Evolutionary conservation across 2,113 vertebrate species (phyloP).

Genomic region (Poicephalus gulielmi): DNA sequence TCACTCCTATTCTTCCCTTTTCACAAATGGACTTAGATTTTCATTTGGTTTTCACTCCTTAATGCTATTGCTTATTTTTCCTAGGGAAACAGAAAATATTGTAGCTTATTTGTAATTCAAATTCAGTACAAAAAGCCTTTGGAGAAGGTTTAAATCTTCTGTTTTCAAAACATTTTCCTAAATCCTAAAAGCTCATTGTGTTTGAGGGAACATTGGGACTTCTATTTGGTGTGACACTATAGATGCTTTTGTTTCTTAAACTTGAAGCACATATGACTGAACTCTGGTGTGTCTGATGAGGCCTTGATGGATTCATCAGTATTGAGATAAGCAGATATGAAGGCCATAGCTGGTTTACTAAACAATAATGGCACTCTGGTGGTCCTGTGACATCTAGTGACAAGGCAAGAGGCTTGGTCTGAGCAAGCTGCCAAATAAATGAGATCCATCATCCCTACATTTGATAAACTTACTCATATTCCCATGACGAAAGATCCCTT

Average conservation of each 20-base stretch:
- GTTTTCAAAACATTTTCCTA: slow-evolving; percentile 30
- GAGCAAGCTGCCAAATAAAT: neutral
- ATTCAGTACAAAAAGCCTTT: neutral
- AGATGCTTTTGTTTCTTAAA: neutral
- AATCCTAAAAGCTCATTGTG: neutral
- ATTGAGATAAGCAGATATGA: neutral
- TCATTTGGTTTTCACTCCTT: slow-evolving; percentile 6
- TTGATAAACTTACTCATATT: neutral
- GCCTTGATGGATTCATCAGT: neutral
- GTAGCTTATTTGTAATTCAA: slow-evolving; percentile 29
- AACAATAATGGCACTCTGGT: neutral
- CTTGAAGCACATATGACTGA: neutral
- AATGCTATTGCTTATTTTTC: slow-evolving; percentile 6
- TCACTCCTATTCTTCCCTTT: neutral
- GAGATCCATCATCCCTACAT: neutral
- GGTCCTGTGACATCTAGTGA: neutral
- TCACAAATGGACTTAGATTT: neutral
- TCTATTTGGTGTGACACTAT: accelerated
- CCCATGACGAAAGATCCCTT: neutral
- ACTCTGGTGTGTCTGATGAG: neutral
- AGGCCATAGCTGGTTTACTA: neutral
- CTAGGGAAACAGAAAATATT: neutral
- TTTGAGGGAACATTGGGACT: slow-evolving; percentile 12
- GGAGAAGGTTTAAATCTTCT: neutral
- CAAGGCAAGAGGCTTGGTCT: neutral